Evolutionary conservation across 2,113 vertebrate genomes (phyloP), one percentile per base, ranked within the genome.

Genomic region (Pandion haliaetus): DNA sequence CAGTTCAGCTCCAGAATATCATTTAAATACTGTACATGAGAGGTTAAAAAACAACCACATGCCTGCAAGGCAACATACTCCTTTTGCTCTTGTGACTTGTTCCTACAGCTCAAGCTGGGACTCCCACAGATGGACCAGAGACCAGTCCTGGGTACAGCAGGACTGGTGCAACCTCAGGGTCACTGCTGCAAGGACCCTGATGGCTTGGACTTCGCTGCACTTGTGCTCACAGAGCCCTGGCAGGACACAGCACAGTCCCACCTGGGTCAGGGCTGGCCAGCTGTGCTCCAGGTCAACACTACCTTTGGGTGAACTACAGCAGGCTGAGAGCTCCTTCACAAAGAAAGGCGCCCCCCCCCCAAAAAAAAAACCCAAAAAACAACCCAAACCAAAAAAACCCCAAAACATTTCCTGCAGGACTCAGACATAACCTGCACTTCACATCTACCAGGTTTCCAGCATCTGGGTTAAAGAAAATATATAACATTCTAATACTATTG

Each of bases 391-490:
- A 42, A 42, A 42, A 42, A 42, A 42, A 42, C 42, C 42, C 42
- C 44, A 13, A 45, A 45, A 45, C 42, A 23, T 84, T 65, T 62
- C 66, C 70, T 38, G 18, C 15, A 57, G 25, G 23, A 50, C 6
- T 92, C 57, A 45, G 44, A 4, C 13, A 2, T 17, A 34, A 32
- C 67, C 67, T 6, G 40, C 28, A 10, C 89, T 83, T 89, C 89
- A 49, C 91, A 63, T 94, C 94, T 81, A 76, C 73, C 84, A 65
- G 36, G 16, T 44, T 87, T 61, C 44, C 74, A 85, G 70, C 45
- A 91, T 34, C 59, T 50, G 42, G 84, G 58, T 86, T 88, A 67
- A 86, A 90, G 85, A 94, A 95, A 96, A 96, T 34, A 93, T 12
- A 40, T 50, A 95, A 93, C 77, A 47, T 55, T 86, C 78, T 54